Percentiles rank a stretch among this genome's conserved stretches.
phyloP scores from a whole-genome alignment of 2,113 vertebrate species.

The Lepisosteus osseus region DNA sequence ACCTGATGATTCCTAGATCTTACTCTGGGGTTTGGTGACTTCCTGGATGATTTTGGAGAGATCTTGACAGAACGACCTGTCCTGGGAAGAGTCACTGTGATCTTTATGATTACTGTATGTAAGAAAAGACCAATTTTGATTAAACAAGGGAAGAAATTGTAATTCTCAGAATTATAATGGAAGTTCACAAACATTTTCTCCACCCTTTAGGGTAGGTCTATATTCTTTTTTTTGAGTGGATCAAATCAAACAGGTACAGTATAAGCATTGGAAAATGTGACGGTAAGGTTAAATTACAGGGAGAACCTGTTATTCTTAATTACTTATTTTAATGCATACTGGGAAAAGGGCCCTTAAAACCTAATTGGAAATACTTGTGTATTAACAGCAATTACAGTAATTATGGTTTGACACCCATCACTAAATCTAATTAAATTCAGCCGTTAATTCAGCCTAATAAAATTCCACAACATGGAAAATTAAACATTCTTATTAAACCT shows the following conservation, averaged over 20 bases:
- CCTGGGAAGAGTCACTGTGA: too few relatives aligned
- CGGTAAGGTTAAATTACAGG: background rate
- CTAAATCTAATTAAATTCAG: slow-evolving; percentile 2
- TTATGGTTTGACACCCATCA: slow-evolving; percentile 8
- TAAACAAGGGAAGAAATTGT: too few relatives aligned
- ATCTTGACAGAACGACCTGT: too few relatives aligned
- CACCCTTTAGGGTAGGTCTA: background rate
- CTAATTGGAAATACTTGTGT: slow-evolving; percentile 15
- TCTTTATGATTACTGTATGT: too few relatives aligned
- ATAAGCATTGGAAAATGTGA: slow-evolving; percentile 11
- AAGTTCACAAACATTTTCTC: background rate
- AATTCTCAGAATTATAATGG: too few relatives aligned
- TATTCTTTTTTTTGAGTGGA: background rate
- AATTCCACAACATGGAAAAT: slow-evolving; percentile 2
- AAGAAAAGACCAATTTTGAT: too few relatives aligned
- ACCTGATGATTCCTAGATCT: too few relatives aligned
- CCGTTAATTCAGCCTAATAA: too few relatives aligned
- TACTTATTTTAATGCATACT: slow-evolving; percentile 7
- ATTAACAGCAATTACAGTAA: slow-evolving; percentile 14
- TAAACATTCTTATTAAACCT: background rate
- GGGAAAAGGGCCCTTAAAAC: background rate
- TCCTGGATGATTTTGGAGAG: too few relatives aligned
- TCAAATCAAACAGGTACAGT: background rate
- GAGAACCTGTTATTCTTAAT: slow-evolving; percentile 4
- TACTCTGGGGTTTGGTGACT: too few relatives aligned